These are phyloP conservation scores for Proteles cristata DNA, from an alignment of 2,113 vertebrate species.

Conservation along the genomic window DNA sequence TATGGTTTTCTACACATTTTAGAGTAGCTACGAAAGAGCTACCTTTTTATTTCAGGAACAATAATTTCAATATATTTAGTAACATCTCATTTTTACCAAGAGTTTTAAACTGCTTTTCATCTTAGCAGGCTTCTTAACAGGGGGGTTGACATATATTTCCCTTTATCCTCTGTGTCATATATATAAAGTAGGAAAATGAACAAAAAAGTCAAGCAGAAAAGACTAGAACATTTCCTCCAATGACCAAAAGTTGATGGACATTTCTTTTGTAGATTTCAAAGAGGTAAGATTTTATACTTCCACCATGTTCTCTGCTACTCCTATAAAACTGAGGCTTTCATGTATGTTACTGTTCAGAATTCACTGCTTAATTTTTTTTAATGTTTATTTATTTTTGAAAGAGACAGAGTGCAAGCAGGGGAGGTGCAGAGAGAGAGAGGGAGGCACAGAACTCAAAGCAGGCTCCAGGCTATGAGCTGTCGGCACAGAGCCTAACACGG, in stretches of 20 bases:
- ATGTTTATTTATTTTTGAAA: too few species aligned
- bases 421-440: too few species aligned
- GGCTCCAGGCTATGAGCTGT: too few species aligned
- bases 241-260: background rate
- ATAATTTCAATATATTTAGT: background rate
- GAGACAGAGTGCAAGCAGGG: too few species aligned
- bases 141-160: background rate
- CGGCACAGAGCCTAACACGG: too few species aligned
- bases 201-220: background rate
- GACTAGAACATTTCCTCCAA: background rate
- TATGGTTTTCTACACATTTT: slow-evolving; percentile 39
- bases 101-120: background rate
- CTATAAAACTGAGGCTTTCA: background rate
- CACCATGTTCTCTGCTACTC: background rate
- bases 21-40: background rate
- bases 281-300: background rate
- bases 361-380: background rate
- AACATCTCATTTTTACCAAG: slow-evolving; percentile 14
- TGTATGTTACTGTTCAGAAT: background rate
- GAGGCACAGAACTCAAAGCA: too few species aligned
- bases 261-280: slow-evolving; percentile 37
- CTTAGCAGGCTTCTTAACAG: background rate
- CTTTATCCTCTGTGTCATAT: background rate
- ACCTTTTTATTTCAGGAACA: slow-evolving; percentile 25
- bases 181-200: slow-evolving; percentile 5